Base-by-base conservation (phyloP, 1,140 invertebrate genomes). In the Aphelinus atriplicis region DNA sequence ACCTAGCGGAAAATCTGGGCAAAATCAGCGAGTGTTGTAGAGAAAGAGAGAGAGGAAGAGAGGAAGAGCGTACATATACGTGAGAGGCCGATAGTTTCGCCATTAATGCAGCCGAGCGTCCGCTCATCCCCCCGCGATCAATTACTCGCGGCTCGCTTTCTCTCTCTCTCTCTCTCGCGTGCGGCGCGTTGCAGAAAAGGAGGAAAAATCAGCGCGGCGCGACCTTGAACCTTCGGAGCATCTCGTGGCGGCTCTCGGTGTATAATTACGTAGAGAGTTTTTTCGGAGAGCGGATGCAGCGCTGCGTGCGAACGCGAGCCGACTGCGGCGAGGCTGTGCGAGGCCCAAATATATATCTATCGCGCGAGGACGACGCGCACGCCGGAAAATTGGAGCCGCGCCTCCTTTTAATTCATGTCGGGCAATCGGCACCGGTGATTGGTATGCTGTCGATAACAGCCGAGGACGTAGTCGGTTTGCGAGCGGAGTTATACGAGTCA, bases 1-100 rank as follows among this genome's bases (percentile, higher is more conserved):
- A 43, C 6, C 45, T 43, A 2, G 42, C n/a, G 26, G 46, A 63
- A 63, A 63, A 47, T 10, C 46, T 63, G 48, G 61, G 48, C 46
- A 46, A 63, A 48, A 60, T 60, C 61, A 7, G 46, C 1, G 46
- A 2, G 7, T 2, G 45, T 9, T 26, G 26, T 26, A 26, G 26
- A 26, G 26, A 26, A 26, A 26, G 57, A 2, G 53, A 7, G 55
- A 56, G 58, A 26, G 42, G 43, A 26, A 60, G 26, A 43, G 58
- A 60, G 45, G 45, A 42, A 43, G 6, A 43, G 26, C 26, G 26
- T 26, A 26, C 26, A 26, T 26, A 26, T 26, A 26, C 26, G 26
- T 26, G 60, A 1, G 9, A 64, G 48, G n/a, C 61, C 46, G 53
- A 65, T 72, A 58, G 70, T 72, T 72, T 64, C 70, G n/a, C 50